Percentiles rank a stretch among this genome's conserved stretches.
phyloP scores from a whole-genome alignment of 2,888 invertebrate genomes.

The Helobdella robusta region DNA sequence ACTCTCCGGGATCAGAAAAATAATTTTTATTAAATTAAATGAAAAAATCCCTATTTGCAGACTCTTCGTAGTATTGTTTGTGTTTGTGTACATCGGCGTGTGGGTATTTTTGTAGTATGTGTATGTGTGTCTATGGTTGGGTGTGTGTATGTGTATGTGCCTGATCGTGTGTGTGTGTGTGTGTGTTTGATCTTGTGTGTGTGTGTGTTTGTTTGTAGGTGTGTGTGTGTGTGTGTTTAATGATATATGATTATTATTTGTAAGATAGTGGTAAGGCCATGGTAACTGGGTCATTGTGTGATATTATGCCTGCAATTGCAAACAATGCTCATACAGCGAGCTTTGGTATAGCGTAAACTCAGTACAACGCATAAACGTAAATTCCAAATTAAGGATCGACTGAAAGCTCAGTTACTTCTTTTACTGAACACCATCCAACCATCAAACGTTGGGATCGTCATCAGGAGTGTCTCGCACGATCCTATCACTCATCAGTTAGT shows the following conservation, averaged over 20 bases:
- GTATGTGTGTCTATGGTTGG: not conserved
- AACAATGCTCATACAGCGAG: no score
- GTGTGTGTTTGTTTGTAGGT: not conserved
- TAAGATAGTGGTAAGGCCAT: no score
- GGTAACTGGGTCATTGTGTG: no score
- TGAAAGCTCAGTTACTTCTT: no score
- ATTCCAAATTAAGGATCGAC: no score
- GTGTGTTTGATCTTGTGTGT: not conserved
- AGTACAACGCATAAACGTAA: no score
- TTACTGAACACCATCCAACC: no score
- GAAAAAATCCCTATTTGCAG: not conserved
- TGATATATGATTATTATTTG: not conserved
- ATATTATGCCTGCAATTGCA: no score
- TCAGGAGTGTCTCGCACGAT: no score
- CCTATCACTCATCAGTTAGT: not conserved
- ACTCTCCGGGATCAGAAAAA: not conserved
- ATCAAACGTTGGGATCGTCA: no score
- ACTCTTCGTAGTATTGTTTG: not conserved
- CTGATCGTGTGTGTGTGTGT: not conserved
- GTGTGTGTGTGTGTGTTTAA: not conserved
- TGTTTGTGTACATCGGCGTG: not conserved
- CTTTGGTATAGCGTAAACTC: no score
- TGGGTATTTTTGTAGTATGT: not conserved
- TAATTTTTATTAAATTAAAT: not conserved
- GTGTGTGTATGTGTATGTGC: conserved; percentile 3